A percentile compares a stretch with the other conserved stretches of the same genome.
phyloP scores from a whole-genome alignment of 1,140 invertebrate genomes.

The Dufourea novaeangliae region DNA sequence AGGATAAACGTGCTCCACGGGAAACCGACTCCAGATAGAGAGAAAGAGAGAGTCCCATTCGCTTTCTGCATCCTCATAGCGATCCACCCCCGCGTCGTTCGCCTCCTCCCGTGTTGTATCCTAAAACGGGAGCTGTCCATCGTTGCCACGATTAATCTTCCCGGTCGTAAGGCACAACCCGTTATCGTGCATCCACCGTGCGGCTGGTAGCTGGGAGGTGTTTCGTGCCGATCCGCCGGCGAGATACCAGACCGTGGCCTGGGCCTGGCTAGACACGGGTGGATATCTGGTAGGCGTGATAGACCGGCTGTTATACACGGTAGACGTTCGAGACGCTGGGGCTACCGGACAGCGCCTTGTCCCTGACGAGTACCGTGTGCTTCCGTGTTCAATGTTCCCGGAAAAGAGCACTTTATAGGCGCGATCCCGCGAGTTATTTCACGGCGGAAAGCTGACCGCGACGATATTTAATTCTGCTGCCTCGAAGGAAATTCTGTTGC shows the following conservation, averaged over 20 bases:
- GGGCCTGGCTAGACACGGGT: slow-evolving; percentile 60
- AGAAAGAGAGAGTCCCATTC: too few relatives aligned
- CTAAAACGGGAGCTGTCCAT: slow-evolving; percentile 72
- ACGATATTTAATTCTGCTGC: slow-evolving; percentile 29
- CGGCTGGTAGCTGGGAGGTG: slow-evolving; percentile 55
- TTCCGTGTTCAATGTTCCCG: slow-evolving; percentile 47
- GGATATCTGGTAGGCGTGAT: slow-evolving; percentile 66
- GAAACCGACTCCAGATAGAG: neutral
- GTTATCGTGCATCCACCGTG: slow-evolving; percentile 71
- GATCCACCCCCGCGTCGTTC: slow-evolving; percentile 47
- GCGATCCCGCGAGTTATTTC: slow-evolving; percentile 34
- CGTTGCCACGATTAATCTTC: slow-evolving; percentile 74
- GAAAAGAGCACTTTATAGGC: slow-evolving; percentile 39
- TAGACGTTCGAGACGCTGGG: slow-evolving; percentile 56
- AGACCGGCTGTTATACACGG: slow-evolving; percentile 61
- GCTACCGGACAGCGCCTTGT: slow-evolving; percentile 50
- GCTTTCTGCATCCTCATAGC: slow-evolving; percentile 35
- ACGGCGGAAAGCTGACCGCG: neutral
- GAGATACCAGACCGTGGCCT: slow-evolving; percentile 74
- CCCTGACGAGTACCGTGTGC: slow-evolving; percentile 37
- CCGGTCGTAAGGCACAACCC: slow-evolving; percentile 62
- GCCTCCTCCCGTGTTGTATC: slow-evolving; percentile 51
- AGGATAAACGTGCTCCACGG: neutral
- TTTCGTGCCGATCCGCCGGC: slow-evolving; percentile 73
- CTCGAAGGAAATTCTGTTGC: slow-evolving; percentile 8